Conservation (phyloP, 2,113 vertebrate species). For the Pteruthius melanotis region DNA sequence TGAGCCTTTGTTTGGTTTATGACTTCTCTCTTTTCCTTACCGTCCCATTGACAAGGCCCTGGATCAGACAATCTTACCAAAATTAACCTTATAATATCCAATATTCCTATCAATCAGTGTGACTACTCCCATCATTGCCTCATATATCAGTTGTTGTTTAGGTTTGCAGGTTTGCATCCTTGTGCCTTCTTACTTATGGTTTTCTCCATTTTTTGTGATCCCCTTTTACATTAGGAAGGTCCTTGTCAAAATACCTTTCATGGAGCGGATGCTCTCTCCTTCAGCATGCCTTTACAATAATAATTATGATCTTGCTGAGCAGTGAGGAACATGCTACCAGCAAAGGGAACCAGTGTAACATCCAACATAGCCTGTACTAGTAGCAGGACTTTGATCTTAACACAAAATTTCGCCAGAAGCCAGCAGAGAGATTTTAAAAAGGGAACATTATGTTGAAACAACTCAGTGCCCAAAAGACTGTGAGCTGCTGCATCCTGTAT, state of each 20-base stretch:
- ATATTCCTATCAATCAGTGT: not conserved
- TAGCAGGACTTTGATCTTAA: not conserved
- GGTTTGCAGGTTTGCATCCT: not conserved
- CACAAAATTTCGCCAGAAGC: not conserved
- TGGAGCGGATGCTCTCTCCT: not conserved
- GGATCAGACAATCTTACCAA: not conserved
- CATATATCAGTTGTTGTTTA: not conserved
- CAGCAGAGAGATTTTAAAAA: not conserved
- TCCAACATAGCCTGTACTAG: not conserved
- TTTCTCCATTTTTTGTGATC: not conserved
- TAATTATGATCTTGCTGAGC: not conserved
- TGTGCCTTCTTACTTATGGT: not conserved
- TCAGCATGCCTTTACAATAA: not conserved
- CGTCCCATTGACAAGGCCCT: not conserved
- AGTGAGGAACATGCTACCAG: not conserved
- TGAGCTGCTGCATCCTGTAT: not conserved
- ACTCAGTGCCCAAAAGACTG: not conserved
- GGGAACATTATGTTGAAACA: not conserved
- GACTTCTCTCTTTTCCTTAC: not conserved
- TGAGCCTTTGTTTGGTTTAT: not conserved
- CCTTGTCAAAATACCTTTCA: not conserved
- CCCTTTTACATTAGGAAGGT: not conserved
- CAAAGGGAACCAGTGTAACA: not conserved
- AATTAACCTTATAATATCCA: not conserved
- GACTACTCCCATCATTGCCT: not conserved